A percentile compares a stretch with the other conserved stretches of the same genome.
Evolutionary conservation across 2,113 vertebrate genomes (phyloP).

Genomic region (Serinus canaria): DNA sequence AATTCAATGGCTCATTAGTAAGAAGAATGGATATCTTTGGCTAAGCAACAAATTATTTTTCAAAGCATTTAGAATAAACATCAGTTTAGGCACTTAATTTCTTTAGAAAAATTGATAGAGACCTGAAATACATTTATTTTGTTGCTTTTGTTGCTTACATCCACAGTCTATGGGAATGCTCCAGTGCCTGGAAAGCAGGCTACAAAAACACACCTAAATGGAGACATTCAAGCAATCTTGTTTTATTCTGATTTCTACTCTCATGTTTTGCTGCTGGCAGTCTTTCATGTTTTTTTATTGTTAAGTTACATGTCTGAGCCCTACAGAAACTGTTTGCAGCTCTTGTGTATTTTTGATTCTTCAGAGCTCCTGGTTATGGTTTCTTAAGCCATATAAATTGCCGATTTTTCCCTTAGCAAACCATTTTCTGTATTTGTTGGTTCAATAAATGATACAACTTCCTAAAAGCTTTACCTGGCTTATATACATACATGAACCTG

Average conservation of each 20-base stretch:
- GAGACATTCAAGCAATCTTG: neutral
- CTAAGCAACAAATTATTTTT: neutral
- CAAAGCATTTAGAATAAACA: neutral
- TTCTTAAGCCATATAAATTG: neutral
- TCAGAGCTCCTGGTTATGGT: neutral
- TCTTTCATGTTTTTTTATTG: neutral
- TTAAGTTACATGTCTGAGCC: neutral
- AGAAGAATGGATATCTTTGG: neutral
- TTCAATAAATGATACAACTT: neutral
- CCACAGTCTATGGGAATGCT: neutral
- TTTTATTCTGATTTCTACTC: neutral
- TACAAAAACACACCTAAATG: neutral
- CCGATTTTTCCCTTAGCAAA: neutral
- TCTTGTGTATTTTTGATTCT: neutral
- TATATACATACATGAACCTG: neutral
- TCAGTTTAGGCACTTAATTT: neutral
- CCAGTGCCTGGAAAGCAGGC: neutral
- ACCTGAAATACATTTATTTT: neutral
- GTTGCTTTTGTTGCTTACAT: neutral
- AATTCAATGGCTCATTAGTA: neutral
- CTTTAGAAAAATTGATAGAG: neutral
- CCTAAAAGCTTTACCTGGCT: neutral
- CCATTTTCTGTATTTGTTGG: neutral
- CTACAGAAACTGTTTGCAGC: neutral
- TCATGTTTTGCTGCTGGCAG: neutral